Evolutionary conservation across 2,797 vertebrate genomes (phyloP), one percentile per base, ranked within the genome.

Genomic region (Myiotriccus ornatus): DNA sequence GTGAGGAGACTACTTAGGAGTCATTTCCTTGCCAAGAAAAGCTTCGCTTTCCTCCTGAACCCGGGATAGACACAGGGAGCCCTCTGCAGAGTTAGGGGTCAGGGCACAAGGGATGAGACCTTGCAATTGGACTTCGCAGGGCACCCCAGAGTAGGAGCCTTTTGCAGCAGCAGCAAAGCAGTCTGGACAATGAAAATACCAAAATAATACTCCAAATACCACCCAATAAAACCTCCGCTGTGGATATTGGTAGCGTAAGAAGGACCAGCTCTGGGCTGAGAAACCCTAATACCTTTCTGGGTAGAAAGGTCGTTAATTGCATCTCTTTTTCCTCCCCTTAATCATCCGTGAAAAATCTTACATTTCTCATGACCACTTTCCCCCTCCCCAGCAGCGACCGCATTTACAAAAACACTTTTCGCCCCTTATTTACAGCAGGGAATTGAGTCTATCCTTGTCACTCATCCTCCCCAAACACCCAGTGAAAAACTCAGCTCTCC

Each of bases 1-100:
- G 95, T 56, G 87, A 95, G 97, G 95, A 94, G 97, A 96, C 96
- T 93, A 95, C 97, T 97, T 95, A 92, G 75, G 94, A 96, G 95
- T 93, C 94, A 94, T 97, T 99, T 99, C 98, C 98, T 98, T 97
- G 95, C 97, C 98, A 97, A 98, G 97, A 96, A 97, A 96, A 97
- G 97, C 96, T 97, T 94, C 95, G 97, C 96, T 98, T 98, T 98
- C 98, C 98, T 97, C 97, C 98, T 90, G 97, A 98, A 98, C 97
- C 95, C 73, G 62, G 97, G 95, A 96, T 91, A 97, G 97, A 98
- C 95, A 85, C 96, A 8, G 55, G 94, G 94, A 75, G 96, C 89
- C 74, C 96, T 83, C 59, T 35, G 91, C 89, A 65, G 89, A 87
- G 83, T 84, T 25, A 87, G 52, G 75, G 94, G 94, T 97, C 96